Conservation (phyloP, 2,888 invertebrate species). For the Linnaemya tessellans region DNA sequence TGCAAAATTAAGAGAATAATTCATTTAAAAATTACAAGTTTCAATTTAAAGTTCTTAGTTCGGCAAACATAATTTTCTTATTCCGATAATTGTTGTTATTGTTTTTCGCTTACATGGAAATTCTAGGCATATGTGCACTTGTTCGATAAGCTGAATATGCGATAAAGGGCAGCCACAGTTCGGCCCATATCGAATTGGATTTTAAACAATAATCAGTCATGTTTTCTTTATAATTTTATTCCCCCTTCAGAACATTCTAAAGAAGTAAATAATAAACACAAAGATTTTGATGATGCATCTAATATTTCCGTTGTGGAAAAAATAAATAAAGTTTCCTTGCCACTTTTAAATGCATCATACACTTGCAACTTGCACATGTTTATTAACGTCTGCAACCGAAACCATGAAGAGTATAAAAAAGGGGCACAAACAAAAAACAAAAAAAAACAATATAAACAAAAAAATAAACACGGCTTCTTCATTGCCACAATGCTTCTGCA, state of each 20-base stretch:
- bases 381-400: slow-evolving; percentile 48
- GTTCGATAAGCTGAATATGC: not conserved
- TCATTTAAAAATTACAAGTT: not conserved
- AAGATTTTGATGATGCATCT: slow-evolving; percentile 72
- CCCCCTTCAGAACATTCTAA: slow-evolving; percentile 63
- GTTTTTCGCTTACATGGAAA: not conserved
- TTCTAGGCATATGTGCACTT: not conserved
- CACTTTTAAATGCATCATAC: slow-evolving; percentile 30
- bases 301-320: slow-evolving; percentile 68
- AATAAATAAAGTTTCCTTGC: slow-evolving; percentile 25
- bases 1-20: not conserved
- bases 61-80: not conserved
- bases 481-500: slow-evolving; percentile 46
- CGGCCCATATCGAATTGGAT: slow-evolving; percentile 39
- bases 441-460: slow-evolving; percentile 4
- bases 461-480: slow-evolving; percentile 42
- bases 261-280: slow-evolving; percentile 62
- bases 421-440: not conserved
- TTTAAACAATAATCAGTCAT: slow-evolving; percentile 36
- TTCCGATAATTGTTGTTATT: not conserved
- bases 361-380: slow-evolving; percentile 68
- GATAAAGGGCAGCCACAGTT: slow-evolving; percentile 43
- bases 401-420: slow-evolving; percentile 14
- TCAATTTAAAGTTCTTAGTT: not conserved
- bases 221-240: slow-evolving; percentile 45